Base-by-base conservation (phyloP, 1,140 invertebrate species). In the Condylostylus longicornis region DNA sequence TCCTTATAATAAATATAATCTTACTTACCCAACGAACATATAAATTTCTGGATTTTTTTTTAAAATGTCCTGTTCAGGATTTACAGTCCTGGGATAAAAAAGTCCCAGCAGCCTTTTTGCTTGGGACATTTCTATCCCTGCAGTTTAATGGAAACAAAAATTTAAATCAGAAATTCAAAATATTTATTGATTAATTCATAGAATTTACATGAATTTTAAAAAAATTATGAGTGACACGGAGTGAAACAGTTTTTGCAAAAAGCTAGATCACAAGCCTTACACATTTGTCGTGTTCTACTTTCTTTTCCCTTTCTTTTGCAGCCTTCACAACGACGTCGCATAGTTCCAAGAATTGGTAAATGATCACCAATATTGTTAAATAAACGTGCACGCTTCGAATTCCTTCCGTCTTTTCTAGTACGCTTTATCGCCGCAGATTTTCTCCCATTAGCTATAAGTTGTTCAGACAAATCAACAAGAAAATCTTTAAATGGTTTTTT, bases 391-490 rank as follows among this genome's bases (percentile, higher is more conserved):
- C 6, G 6, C 27, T 25, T 7, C 17, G 22, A 20, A 10, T 9
- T n/a, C 5, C 34, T 14, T 5, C 22, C 34, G 13, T 9, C 14
- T 25, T 25, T 35, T 3, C 8, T 8, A 8, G 12, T 25, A 6
- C 34, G 34, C 5, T 20, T 20, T 17, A 35, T 9, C 12, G 27
- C 18, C 21, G 33, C 32, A 31, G 38, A 39, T 32, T 40, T 33
- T 33, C 37, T 28, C 2, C 40, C 35, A 29, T 43, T 40, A 8
- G 33, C 14, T 10, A 46, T 42, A 18, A 45, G 28, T 31, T 42
- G 29, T 42, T 48, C 43, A 14, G 45, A 36, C 31, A 46, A 31
- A n/a, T 5, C 19, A 37, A 40, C 33, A n/a, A 42, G 21, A 44
- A 42, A 44, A 10, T n/a, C n/a, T 19, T 37, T 20, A 31, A 33